Conservation (phyloP, 2,888 invertebrate genomes). For the Pandemis cinnamomeana region DNA sequence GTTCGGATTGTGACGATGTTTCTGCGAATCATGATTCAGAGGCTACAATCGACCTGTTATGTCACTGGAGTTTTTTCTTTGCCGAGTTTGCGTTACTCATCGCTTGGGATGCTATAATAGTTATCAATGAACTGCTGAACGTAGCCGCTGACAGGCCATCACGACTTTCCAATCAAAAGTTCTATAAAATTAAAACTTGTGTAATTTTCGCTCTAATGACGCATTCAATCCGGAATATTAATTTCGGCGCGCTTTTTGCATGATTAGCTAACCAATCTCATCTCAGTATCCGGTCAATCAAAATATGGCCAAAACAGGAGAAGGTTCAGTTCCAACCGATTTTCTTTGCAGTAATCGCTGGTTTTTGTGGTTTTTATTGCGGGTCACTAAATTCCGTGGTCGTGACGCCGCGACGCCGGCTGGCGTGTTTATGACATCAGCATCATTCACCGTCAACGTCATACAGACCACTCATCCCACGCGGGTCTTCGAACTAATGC, state of each 20-base stretch:
- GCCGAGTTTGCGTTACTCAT: slow-evolving; percentile 67
- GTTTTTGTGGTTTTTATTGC: slow-evolving; percentile 19
- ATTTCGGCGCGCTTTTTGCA: slow-evolving; percentile 25
- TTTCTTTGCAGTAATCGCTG: neutral
- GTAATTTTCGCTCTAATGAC: slow-evolving; percentile 23
- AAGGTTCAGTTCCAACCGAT: slow-evolving; percentile 3
- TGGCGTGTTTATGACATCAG: slow-evolving; percentile 76
- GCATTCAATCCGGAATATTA: slow-evolving; percentile 34
- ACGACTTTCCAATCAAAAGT: slow-evolving; percentile 23
- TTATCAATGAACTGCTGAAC: slow-evolving; percentile 67
- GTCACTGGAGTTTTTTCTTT: slow-evolving; percentile 63
- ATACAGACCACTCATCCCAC: slow-evolving; percentile 52
- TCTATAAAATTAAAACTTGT: neutral
- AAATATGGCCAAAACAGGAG: slow-evolving; percentile 2
- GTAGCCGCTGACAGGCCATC: slow-evolving; percentile 47
- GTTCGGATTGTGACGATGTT: slow-evolving; percentile 75
- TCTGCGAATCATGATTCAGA: slow-evolving; percentile 71
- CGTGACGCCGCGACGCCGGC: slow-evolving; percentile 52
- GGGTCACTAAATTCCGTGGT: slow-evolving; percentile 30
- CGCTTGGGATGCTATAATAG: slow-evolving; percentile 60
- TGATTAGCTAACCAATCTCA: slow-evolving; percentile 9
- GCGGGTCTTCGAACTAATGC: slow-evolving; percentile 56
- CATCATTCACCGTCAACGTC: slow-evolving; percentile 71
- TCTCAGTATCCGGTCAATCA: slow-evolving; percentile 9
- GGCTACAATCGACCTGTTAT: slow-evolving; percentile 56